Conservation (phyloP, 1,140 invertebrate genomes). For the Cydia pomonella region DNA sequence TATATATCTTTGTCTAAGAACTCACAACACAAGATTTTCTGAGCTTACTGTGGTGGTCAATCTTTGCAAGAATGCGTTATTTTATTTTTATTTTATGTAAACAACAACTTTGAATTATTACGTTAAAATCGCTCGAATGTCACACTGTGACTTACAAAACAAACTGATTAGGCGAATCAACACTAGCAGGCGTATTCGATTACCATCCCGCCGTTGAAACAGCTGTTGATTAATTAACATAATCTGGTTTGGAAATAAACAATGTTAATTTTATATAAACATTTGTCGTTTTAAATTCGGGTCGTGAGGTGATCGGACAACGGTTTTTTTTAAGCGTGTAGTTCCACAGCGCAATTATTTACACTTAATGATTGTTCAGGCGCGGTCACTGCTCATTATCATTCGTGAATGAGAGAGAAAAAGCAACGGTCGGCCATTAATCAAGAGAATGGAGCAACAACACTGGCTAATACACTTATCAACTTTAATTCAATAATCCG, state of each 20-base stretch:
- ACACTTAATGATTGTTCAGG: constrained; percentile 74
- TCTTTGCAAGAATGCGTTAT: too few relatives aligned
- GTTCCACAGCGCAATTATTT: constrained; percentile 66
- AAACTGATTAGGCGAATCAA: constrained; percentile 75
- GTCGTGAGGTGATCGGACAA: constrained; percentile 36
- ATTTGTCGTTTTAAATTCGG: constrained; percentile 41
- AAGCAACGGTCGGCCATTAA: constrained; percentile 75
- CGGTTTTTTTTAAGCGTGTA: constrained; percentile 64
- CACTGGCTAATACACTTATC: constrained; percentile 78
- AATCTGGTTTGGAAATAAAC: constrained; percentile 69
- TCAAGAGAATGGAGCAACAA: constrained; percentile 77
- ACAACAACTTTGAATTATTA: too few relatives aligned
- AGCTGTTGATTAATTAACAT: constrained; percentile 70
- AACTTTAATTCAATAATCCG: constrained; percentile 78
- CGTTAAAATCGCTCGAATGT: constrained; percentile 41
- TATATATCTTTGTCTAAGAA: too few relatives aligned
- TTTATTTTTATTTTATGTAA: too few relatives aligned
- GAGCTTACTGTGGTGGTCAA: too few relatives aligned
- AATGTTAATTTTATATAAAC: constrained; percentile 72
- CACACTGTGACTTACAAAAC: constrained; percentile 51
- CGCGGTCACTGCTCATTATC: constrained; percentile 72
- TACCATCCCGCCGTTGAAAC: constrained; percentile 63
- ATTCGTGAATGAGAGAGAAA: constrained; percentile 79
- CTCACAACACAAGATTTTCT: too few relatives aligned
- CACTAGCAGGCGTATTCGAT: constrained; percentile 66